Evolutionary conservation across 1,140 invertebrate genomes (phyloP).

Genomic region (Octopus sinensis): DNA sequence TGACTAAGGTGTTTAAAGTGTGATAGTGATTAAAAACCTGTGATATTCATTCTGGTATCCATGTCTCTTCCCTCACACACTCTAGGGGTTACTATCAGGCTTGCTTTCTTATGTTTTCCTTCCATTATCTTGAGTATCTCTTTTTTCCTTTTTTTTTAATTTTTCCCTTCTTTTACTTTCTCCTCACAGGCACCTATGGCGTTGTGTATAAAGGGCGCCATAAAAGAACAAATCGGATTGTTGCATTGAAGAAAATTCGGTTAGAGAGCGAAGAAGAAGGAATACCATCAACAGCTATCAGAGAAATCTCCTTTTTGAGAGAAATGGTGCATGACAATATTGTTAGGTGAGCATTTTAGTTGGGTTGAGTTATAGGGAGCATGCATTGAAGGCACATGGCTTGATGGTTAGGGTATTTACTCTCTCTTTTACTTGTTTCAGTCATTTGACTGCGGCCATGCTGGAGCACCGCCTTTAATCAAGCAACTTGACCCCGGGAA

Average conservation of each 20-base stretch:
- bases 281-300: conserved; percentile 88
- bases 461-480: too few species aligned
- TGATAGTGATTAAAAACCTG: too few species aligned
- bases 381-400: too few species aligned
- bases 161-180: not conserved
- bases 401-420: too few species aligned
- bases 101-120: not conserved
- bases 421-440: too few species aligned
- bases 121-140: not conserved
- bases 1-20: too few species aligned
- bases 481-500: too few species aligned
- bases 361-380: not conserved
- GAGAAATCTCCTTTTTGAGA: conserved; percentile 89
- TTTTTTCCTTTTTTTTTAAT: not conserved
- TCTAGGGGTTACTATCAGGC: too few species aligned
- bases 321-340: conserved; percentile 86
- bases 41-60: too few species aligned
- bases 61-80: too few species aligned
- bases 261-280: conserved; percentile 92
- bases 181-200: conserved; percentile 82
- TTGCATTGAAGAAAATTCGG: conserved; percentile 93
- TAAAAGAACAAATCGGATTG: conserved; percentile 76
- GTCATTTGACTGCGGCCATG: too few species aligned
- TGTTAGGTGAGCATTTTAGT: conserved; percentile 64
- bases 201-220: conserved; percentile 94